Percentiles rank a stretch among this genome's conserved stretches.
phyloP scores from a whole-genome alignment of 2,113 vertebrate species.

The Hiodon alosoides region DNA sequence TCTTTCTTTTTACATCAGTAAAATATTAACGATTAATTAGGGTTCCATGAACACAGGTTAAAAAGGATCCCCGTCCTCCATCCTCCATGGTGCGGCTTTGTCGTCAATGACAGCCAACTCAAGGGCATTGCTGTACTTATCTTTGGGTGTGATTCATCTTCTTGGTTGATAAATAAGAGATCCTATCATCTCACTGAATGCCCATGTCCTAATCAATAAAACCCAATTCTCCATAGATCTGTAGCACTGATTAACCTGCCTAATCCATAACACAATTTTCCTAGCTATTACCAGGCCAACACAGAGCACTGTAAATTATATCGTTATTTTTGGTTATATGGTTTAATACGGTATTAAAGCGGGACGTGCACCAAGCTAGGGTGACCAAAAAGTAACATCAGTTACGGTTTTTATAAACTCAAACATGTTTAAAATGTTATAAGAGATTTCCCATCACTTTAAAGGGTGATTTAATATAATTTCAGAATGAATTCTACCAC shows the following conservation, averaged over 20 bases:
- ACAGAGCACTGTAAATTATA: constrained; percentile 43
- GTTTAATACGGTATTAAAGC: constrained; percentile 45
- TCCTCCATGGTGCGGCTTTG: neutral
- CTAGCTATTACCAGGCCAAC: constrained; percentile 47
- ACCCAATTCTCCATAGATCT: constrained; percentile 64
- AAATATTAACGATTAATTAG: no score
- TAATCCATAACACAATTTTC: constrained; percentile 60
- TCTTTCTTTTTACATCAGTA: no score
- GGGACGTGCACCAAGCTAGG: constrained; percentile 17
- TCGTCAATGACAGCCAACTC: constrained; percentile 32
- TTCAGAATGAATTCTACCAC: no score
- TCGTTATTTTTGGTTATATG: constrained; percentile 51
- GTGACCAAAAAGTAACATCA: constrained; percentile 40
- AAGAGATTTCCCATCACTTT: no score
- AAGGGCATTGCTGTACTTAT: constrained; percentile 61
- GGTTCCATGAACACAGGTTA: no score
- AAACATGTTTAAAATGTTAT: no score
- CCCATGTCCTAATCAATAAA: constrained; percentile 66
- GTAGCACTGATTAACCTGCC: constrained; percentile 52
- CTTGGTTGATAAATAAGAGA: constrained; percentile 66
- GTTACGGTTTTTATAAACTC: constrained; percentile 34
- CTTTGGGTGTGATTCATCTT: constrained; percentile 51
- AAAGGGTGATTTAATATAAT: no score
- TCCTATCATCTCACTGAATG: constrained; percentile 62
- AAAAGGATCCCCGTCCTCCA: neutral